A percentile compares a stretch with the other conserved stretches of the same genome.
These are phyloP conservation scores for Ectemnius continuus DNA, from an alignment of 2,888 invertebrate genomes.

Conservation along the genomic window DNA sequence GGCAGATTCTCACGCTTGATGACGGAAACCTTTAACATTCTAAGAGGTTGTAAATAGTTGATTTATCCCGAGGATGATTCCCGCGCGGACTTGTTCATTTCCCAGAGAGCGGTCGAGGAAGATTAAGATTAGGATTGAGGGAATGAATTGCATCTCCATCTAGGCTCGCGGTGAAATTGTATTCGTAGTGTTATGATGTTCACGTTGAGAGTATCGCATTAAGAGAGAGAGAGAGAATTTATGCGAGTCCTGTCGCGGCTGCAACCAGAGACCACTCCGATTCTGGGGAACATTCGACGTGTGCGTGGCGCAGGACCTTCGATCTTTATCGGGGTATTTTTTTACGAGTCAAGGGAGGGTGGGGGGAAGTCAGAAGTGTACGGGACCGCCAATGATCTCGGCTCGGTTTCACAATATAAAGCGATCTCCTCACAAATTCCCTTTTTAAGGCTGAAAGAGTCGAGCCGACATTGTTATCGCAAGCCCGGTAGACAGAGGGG, in stretches of 20 bases:
- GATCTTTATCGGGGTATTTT: slow-evolving; percentile 52
- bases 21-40: too few species aligned
- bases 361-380: slow-evolving; percentile 25
- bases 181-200: not conserved
- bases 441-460: slow-evolving; percentile 42
- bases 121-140: too few species aligned
- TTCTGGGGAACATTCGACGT: slow-evolving; percentile 42
- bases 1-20: too few species aligned
- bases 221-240: slow-evolving; percentile 36
- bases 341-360: slow-evolving; percentile 42
- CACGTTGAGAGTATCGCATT: slow-evolving; percentile 28
- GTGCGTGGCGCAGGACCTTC: slow-evolving; percentile 29
- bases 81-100: too few species aligned
- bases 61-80: too few species aligned
- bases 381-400: slow-evolving; percentile 31
- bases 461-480: slow-evolving; percentile 40
- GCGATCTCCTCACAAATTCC: slow-evolving; percentile 31
- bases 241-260: slow-evolving; percentile 27
- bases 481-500: not conserved
- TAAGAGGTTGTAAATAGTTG: too few species aligned
- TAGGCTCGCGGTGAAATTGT: not conserved
- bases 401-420: slow-evolving; percentile 39
- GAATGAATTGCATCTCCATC: not conserved
- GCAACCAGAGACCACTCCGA: slow-evolving; percentile 28
- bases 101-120: too few species aligned